Conservation (phyloP, 2,113 vertebrate species). For the Clarias macrocephalus region DNA sequence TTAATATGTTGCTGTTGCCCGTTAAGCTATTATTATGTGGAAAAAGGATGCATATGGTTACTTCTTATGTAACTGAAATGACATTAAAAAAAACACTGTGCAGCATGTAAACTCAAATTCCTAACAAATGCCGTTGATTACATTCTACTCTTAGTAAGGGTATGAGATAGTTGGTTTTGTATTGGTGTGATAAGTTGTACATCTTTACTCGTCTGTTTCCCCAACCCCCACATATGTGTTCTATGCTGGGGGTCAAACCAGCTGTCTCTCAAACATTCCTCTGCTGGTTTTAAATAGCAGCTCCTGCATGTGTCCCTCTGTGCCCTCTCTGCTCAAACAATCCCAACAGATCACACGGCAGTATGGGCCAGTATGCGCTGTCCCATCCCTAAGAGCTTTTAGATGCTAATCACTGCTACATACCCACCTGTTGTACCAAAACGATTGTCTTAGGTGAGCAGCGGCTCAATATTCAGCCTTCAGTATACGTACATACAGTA, state of each 20-base stretch:
- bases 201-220: not conserved
- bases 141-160: not conserved
- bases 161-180: not conserved
- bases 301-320: conserved; percentile 29
- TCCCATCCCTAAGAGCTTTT: not conserved
- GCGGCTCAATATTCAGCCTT: not conserved
- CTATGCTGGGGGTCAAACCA: conserved; percentile 48
- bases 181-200: conserved; percentile 2
- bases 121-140: not conserved
- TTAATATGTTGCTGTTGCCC: not conserved
- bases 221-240: conserved; percentile 32
- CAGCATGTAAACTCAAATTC: not conserved
- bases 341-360: conserved; percentile 17
- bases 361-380: conserved; percentile 3
- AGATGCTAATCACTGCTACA: conserved; percentile 13
- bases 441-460: not conserved
- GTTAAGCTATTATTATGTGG: not conserved
- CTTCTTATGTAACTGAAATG: not conserved
- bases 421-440: conserved; percentile 16
- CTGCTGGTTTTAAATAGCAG: conserved; percentile 72
- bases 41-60: not conserved
- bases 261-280: conserved; percentile 74
- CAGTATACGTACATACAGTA: not conserved
- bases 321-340: conserved; percentile 43
- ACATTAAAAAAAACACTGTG: not conserved